Evolutionary conservation across 1,140 invertebrate species (phyloP), one percentile per base, ranked within the genome.

Genomic region (Temnothorax nylanderi): DNA sequence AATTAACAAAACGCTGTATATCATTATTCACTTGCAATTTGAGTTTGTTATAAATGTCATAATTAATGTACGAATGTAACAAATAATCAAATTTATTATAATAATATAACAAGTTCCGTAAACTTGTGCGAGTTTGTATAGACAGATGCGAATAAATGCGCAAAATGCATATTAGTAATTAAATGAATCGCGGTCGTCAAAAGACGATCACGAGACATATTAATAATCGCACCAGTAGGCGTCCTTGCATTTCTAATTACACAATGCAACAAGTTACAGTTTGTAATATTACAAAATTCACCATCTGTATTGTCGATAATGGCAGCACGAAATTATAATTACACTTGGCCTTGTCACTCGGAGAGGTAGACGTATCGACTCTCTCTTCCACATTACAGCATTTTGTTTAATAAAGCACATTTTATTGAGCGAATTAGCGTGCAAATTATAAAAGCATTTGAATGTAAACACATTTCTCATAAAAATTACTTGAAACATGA

Each of bases 281-380:
- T n/a, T 32, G 8, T 82, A 82, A 82, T 47, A 54, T 72, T 64
- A 51, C 65, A 34, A 72, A 72, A 82, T 51, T 32, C 8, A 32
- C 10, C 1, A 56, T 2, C 37, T 34, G 6, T 78, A 51, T 58
- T n/a, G 6, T 60, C 41, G 34, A 72, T 47, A 72, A 72, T 18
- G n/a, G 13, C 7, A 51, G 32, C 60, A 54, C 10, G 10, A 74
- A 82, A 72, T 80, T 16, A 21, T 69, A 69, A 81, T 82, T 72
- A 41, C 37, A 16, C 65, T 67, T 69, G 80, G 72, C 54, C 67
- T 74, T 58, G 37, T 2, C 21, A 32, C 11, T 34, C 51, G 18
- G 13, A 75, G 6, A 41, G 21, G 16, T 11, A 26, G 13, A 58
- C 10, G 5, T 54, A 75, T 76, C 5, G 6, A 54, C 13, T 47